Evolutionary conservation across 2,797 vertebrate genomes (phyloP).

Genomic region (Lagodon rhomboides): DNA sequence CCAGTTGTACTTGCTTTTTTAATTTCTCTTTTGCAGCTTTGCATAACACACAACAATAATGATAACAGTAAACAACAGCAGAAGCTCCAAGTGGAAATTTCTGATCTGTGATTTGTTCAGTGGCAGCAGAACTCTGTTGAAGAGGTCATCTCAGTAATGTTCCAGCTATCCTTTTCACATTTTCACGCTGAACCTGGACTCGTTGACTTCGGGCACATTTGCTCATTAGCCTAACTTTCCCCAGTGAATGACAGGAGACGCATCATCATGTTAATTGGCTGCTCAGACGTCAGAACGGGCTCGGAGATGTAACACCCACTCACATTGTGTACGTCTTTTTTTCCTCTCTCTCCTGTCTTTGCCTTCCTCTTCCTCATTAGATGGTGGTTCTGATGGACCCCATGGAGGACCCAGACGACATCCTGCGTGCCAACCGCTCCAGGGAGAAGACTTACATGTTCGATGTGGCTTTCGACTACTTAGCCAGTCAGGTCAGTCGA

Average conservation of each 20-base stretch:
- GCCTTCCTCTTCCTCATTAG: slow-evolving; percentile 70
- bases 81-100: background rate
- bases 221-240: slow-evolving; percentile 25
- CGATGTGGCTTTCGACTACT: slow-evolving; percentile 92
- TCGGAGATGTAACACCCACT: background rate
- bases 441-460: slow-evolving; percentile 95
- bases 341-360: background rate
- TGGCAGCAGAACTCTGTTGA: background rate
- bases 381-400: slow-evolving; percentile 96
- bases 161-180: background rate
- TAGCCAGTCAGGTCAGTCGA: slow-evolving; percentile 87
- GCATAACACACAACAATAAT: background rate
- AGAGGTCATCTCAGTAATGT: background rate
- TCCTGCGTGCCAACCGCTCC: slow-evolving; percentile 91
- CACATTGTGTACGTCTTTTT: background rate
- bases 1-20: background rate
- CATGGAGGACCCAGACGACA: slow-evolving; percentile 90
- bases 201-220: background rate
- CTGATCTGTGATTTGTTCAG: background rate
- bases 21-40: background rate
- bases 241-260: slow-evolving; percentile 19
- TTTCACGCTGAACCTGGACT: slow-evolving; percentile 2
- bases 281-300: background rate
- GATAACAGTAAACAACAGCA: background rate
- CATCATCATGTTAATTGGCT: slow-evolving; percentile 13